Evolutionary conservation across 2,113 vertebrate species (phyloP).

Genomic region (Bostrychus sinensis): DNA sequence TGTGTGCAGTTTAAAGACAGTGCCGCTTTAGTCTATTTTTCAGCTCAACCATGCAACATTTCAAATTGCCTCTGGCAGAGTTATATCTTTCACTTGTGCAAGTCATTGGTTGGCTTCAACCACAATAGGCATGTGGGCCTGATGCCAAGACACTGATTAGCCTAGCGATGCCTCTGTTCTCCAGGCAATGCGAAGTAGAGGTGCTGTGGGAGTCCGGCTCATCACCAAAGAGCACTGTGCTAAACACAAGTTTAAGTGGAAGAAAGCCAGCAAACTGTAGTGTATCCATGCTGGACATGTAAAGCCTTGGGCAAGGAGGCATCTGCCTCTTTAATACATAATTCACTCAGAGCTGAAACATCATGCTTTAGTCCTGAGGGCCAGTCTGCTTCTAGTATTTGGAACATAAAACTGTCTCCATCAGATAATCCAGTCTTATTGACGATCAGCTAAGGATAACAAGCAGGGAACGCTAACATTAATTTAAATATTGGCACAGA

Average conservation of each 20-base stretch:
- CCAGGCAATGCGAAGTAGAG: conserved; percentile 59
- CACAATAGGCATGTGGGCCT: conserved; percentile 62
- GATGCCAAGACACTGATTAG: conserved; percentile 76
- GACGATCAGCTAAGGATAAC: conserved; percentile 27
- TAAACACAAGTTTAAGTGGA: conserved; percentile 76
- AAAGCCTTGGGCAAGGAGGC: conserved; percentile 74
- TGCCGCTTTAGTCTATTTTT: conserved; percentile 38
- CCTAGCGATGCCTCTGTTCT: conserved; percentile 67
- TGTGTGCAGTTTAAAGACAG: conserved; percentile 2
- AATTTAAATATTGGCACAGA: conserved; percentile 11
- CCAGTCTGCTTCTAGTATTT: conserved; percentile 53
- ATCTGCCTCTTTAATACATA: conserved; percentile 77
- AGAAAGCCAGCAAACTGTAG: conserved; percentile 72
- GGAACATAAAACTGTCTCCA: conserved; percentile 68
- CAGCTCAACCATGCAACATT: conserved; percentile 45
- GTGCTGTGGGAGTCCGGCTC: conserved; percentile 67
- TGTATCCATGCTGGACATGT: conserved; percentile 69
- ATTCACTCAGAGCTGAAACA: conserved; percentile 73
- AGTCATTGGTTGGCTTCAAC: conserved; percentile 59
- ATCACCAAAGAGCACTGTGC: conserved; percentile 70
- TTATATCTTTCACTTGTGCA: conserved; percentile 59
- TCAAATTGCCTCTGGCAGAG: conserved; percentile 46
- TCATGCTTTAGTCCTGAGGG: conserved; percentile 62
- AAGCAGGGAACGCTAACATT: neutral
- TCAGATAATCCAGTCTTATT: conserved; percentile 55